Percentiles rank a stretch among this genome's conserved stretches.
Evolutionary conservation across 2,797 vertebrate species (phyloP).

Genomic region (Danio albolineatus): DNA sequence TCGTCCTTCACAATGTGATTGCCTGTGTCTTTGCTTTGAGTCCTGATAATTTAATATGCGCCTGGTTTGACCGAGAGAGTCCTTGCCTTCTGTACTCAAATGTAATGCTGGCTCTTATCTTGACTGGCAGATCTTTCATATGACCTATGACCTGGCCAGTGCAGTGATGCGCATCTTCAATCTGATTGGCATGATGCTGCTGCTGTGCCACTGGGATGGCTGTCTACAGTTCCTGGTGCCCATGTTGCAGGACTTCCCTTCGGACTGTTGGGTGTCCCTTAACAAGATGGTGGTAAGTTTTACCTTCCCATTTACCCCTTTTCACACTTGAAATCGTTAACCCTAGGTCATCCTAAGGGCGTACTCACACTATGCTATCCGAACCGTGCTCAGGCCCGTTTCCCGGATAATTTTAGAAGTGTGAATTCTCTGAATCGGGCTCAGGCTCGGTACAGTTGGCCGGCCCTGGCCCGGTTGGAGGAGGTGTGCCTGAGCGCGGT

Average conservation of each 20-base stretch:
- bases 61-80: conserved; percentile 5
- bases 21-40: not conserved
- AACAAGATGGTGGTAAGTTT: conserved; percentile 89
- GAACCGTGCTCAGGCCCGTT: too few species aligned
- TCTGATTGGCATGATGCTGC: conserved; percentile 89
- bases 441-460: too few species aligned
- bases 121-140: conserved; percentile 84
- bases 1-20: conserved; percentile 3
- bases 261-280: conserved; percentile 88
- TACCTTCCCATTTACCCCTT: not conserved
- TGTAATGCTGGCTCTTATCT: conserved; percentile 16
- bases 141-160: conserved; percentile 89
- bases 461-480: too few species aligned
- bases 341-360: too few species aligned
- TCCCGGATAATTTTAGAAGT: too few species aligned
- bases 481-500: too few species aligned
- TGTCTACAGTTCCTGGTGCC: conserved; percentile 90
- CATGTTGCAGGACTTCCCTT: conserved; percentile 89
- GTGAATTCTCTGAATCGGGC: too few species aligned
- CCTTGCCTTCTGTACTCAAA: conserved; percentile 18
- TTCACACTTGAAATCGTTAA: too few species aligned
- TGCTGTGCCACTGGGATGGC: conserved; percentile 88
- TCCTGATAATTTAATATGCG: conserved; percentile 9
- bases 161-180: conserved; percentile 88
- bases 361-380: too few species aligned